phyloP scores from a whole-genome alignment of 2,888 invertebrate genomes.

The Callimorpha dominula region DNA sequence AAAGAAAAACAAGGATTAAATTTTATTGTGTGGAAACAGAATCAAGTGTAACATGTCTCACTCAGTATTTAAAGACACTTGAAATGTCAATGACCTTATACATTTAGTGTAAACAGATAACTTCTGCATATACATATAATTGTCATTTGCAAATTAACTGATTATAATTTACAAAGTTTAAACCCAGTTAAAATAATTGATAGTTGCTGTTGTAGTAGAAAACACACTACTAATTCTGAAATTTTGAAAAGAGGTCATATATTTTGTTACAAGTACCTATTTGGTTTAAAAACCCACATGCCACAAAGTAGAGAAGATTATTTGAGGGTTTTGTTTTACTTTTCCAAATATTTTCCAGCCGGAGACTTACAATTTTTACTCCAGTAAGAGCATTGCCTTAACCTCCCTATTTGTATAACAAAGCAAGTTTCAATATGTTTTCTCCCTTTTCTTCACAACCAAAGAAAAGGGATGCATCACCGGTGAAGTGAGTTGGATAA shows the following conservation, averaged over 20 bases:
- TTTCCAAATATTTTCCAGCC: too few species aligned
- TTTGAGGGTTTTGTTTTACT: background rate
- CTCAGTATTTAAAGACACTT: background rate
- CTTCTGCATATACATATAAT: slow-evolving; percentile 6
- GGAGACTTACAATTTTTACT: too few species aligned
- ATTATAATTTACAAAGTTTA: background rate
- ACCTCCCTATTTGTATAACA: too few species aligned
- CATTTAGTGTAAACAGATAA: slow-evolving; percentile 4
- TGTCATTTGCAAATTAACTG: background rate
- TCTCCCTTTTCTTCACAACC: too few species aligned
- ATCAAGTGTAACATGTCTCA: background rate
- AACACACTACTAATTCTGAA: background rate
- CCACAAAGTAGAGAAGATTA: background rate
- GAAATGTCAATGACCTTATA: slow-evolving; percentile 14
- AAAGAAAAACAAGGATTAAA: background rate
- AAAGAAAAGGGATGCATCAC: too few species aligned
- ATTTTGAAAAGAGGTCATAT: background rate
- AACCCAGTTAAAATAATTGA: background rate
- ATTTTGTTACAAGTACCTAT: background rate
- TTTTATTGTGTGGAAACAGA: background rate
- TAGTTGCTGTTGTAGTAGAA: background rate
- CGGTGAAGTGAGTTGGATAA: background rate
- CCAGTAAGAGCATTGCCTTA: too few species aligned
- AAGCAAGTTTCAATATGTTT: too few species aligned
- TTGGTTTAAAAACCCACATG: background rate